Evolutionary conservation across 2,113 vertebrate species (phyloP), one percentile per base, ranked within the genome.

Genomic region (Agapornis roseicollis): DNA sequence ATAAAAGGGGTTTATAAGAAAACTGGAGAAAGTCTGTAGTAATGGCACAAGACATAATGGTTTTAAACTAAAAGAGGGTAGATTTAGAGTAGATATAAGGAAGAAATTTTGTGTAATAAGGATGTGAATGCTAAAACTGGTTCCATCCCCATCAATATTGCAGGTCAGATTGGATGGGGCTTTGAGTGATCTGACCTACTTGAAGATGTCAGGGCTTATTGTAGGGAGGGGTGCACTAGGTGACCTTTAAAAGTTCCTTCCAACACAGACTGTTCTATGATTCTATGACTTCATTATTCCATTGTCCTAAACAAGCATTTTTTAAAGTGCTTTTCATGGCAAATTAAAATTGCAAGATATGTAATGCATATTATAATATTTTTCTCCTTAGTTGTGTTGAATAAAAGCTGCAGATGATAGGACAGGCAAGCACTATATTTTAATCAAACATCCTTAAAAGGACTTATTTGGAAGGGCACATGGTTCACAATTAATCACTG

Each of bases 1-100:
- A 44, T 56, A 16, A 56, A 56, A 5, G 9, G 2, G 2, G 3
- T 13, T 31, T 60, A 10, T 35, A 17, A 33, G 7, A 65, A 76
- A 64, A 19, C 15, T 41, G 9, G 13, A 6, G 27, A 61, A 6
- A 4, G 1, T 7, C 17, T 69, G 13, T 35, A 7, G 28, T 1
- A 1, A 9, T 4, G 49, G 14, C 15, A 35, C 4, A 37, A 71
- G 16, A 13, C 1, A 2, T 18, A 72, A 49, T 5, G 3, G 3
- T 25, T 70, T 60, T 42, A 53, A 84, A 61, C 10, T 72, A 11
- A 25, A 70, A 15, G 7, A 39, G 2, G 2, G 10, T 31, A 50
- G 24, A 52, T 46, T 69, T 3, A 58, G 5, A 22, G 11, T 27
- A 41, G 3, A 39, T 13, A 14, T 23, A 65, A 52, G 10, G 33